These are phyloP conservation scores for Lerema accius DNA, from an alignment of 1,140 invertebrate species.

Conservation along the genomic window DNA sequence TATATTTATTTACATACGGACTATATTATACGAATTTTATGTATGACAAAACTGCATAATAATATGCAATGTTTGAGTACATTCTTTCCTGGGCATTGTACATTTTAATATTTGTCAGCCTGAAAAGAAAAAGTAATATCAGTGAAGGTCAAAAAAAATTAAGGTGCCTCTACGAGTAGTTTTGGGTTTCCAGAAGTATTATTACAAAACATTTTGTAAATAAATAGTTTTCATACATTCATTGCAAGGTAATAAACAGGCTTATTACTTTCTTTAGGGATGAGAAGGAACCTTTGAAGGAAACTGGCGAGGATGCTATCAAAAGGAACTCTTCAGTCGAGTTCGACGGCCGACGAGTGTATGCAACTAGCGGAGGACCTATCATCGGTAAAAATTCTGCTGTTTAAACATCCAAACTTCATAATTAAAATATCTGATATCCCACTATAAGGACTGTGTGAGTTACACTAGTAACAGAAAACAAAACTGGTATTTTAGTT, in stretches of 20 bases:
- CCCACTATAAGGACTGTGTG: conserved; percentile 1
- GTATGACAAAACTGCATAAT: too few species aligned
- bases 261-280: conserved; percentile 83
- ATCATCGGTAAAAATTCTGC: conserved; percentile 93
- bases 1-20: too few species aligned
- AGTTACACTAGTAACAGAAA: conserved; percentile 2
- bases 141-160: too few species aligned
- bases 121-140: too few species aligned
- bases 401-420: conserved; percentile 82
- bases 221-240: conserved; percentile 18
- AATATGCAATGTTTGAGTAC: too few species aligned
- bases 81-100: too few species aligned
- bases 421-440: conserved; percentile 25
- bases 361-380: conserved; percentile 88
- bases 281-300: conserved; percentile 91
- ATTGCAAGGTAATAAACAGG: conserved; percentile 6
- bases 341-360: conserved; percentile 90
- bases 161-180: too few species aligned
- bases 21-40: too few species aligned
- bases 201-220: conserved; percentile 20
- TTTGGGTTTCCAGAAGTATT: too few species aligned
- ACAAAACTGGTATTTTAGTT: neutral
- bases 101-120: too few species aligned
- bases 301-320: conserved; percentile 85
- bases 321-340: conserved; percentile 90